Evolutionary conservation across 2,113 vertebrate species (phyloP).

Genomic region (Lycaon pictus): DNA sequence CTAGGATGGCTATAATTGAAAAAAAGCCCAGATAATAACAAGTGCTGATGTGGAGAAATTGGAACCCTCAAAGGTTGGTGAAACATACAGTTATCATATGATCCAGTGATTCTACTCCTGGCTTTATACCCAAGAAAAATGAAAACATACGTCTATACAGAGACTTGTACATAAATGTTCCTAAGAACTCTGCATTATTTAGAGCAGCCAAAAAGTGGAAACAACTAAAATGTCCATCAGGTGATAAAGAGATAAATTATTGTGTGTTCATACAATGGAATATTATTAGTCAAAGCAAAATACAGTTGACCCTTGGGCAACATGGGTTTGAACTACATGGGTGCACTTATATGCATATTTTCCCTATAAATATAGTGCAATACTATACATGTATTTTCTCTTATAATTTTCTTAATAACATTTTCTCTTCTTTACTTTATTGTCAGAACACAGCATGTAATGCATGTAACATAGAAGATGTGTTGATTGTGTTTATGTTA

Average conservation of each 20-base stretch:
- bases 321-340: neutral
- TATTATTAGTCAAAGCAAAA: neutral
- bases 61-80: neutral
- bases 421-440: neutral
- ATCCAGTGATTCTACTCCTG: neutral
- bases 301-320: neutral
- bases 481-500: neutral
- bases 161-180: neutral
- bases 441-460: neutral
- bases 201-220: neutral
- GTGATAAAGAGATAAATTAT: neutral
- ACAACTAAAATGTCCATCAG: neutral
- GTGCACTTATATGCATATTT: neutral
- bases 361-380: neutral
- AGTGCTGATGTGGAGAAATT: neutral
- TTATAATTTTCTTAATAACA: neutral
- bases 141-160: neutral
- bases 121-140: neutral
- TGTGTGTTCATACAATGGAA: neutral
- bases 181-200: neutral
- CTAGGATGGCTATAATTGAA: neutral
- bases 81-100: neutral
- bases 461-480: neutral
- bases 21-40: neutral
- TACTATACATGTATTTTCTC: neutral